These are phyloP conservation scores for Vannuccia rotundouncinata DNA, from an alignment of 2,888 invertebrate species.

Conservation along the genomic window DNA sequence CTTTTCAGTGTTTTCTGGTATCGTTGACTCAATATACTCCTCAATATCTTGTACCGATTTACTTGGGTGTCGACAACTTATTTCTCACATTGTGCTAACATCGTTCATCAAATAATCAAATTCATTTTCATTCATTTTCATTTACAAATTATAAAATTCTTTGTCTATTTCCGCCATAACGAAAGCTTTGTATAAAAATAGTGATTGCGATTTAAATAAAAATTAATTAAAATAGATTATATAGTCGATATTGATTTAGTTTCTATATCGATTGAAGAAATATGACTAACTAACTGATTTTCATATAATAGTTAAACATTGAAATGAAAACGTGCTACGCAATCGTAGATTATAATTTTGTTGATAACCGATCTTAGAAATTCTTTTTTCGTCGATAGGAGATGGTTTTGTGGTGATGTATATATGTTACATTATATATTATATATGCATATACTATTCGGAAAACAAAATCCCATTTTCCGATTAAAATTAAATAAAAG, in stretches of 20 bases:
- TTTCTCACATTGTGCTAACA: constrained; percentile 11
- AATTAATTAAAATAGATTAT: neutral
- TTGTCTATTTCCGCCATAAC: constrained; percentile 1
- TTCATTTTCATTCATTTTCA: neutral
- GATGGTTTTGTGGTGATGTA: too few species aligned
- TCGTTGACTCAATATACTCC: constrained; percentile 12
- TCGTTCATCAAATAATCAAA: constrained; percentile 19
- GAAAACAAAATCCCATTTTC: too few species aligned
- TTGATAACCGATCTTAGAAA: too few species aligned
- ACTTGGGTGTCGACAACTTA: neutral
- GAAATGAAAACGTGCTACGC: neutral
- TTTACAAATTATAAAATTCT: neutral
- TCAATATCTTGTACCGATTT: constrained; percentile 15
- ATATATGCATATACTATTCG: too few species aligned
- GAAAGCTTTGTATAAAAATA: neutral
- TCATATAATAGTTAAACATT: neutral
- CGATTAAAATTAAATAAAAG: too few species aligned
- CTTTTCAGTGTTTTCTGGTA: neutral
- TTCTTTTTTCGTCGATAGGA: too few species aligned
- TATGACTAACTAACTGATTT: constrained; percentile 10
- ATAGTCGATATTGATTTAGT: neutral
- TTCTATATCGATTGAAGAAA: constrained; percentile 15
- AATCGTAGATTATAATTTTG: constrained; percentile 14
- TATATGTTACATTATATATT: too few species aligned
- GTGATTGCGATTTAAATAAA: constrained; percentile 21